These are phyloP conservation scores for Strix uralensis DNA, from an alignment of 2,113 vertebrate genomes.

Conservation along the genomic window DNA sequence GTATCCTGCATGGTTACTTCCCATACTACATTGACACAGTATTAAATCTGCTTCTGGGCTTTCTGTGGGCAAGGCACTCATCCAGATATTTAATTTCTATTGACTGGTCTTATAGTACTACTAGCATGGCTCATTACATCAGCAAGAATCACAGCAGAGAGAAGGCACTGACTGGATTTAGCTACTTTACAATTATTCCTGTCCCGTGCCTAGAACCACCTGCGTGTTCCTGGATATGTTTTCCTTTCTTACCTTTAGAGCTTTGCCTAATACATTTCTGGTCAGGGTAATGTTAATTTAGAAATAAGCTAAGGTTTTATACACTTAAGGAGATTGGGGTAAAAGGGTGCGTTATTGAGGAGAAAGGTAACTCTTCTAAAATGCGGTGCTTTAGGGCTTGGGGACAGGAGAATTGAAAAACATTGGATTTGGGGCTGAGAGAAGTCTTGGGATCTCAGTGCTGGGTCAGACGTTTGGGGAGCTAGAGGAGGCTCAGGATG, in stretches of 20 bases:
- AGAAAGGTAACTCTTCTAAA: neutral
- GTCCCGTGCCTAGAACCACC: neutral
- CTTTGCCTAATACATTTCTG: neutral
- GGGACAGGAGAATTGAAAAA: neutral
- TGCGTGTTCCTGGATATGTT: neutral
- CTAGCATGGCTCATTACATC: neutral
- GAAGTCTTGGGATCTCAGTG: neutral
- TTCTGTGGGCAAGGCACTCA: neutral
- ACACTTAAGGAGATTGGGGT: neutral
- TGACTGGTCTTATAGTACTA: neutral
- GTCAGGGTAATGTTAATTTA: neutral
- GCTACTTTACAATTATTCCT: neutral
- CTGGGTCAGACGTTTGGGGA: neutral
- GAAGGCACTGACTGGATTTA: neutral
- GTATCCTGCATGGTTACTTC: neutral
- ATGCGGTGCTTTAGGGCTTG: neutral
- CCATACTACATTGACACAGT: neutral
- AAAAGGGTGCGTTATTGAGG: neutral
- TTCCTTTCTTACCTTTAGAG: neutral
- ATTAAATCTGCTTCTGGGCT: neutral
- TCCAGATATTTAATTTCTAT: neutral
- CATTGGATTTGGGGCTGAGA: neutral
- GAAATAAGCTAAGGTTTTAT: neutral
- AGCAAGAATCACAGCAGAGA: neutral
- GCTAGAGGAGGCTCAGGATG: neutral